These are phyloP conservation scores for Rhagoletis pomonella DNA, from an alignment of 1,140 invertebrate genomes.

Conservation along the genomic window DNA sequence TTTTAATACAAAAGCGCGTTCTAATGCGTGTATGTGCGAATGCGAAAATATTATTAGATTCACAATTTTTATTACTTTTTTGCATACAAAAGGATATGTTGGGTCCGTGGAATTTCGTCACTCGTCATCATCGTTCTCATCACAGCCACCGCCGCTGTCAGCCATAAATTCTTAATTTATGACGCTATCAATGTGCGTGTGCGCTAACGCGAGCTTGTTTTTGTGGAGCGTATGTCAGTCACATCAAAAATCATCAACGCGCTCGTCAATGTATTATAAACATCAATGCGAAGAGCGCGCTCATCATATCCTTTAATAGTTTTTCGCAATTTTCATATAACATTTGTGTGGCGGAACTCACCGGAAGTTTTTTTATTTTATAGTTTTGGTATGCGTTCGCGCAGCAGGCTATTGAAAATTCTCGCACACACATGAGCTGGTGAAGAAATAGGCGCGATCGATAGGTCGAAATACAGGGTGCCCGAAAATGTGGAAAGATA, in stretches of 20 bases:
- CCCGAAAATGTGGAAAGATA: background rate
- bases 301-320: constrained; percentile 45
- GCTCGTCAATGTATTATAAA: constrained; percentile 28
- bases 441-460: background rate
- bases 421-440: background rate
- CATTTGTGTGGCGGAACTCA: background rate
- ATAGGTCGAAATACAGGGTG: background rate
- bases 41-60: constrained; percentile 49
- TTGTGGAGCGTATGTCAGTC: constrained; percentile 70
- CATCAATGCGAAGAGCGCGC: background rate
- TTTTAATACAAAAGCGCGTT: constrained; percentile 65
- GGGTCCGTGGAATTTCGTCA: constrained; percentile 1
- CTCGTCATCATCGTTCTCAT: constrained; percentile 48
- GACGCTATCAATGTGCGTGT: constrained; percentile 70
- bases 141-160: constrained; percentile 64
- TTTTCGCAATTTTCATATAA: constrained; percentile 30
- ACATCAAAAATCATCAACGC: constrained; percentile 72
- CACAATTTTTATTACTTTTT: constrained; percentile 36
- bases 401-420: constrained; percentile 16
- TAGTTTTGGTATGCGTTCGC: constrained; percentile 56
- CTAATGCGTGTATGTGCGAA: background rate
- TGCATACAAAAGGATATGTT: constrained; percentile 42
- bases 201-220: constrained; percentile 1
- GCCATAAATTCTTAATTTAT: constrained; percentile 74
- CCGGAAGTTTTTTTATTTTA: constrained; percentile 73